These are phyloP conservation scores for Aphis craccivora DNA, from an alignment of 1,140 invertebrate genomes.

Conservation along the genomic window DNA sequence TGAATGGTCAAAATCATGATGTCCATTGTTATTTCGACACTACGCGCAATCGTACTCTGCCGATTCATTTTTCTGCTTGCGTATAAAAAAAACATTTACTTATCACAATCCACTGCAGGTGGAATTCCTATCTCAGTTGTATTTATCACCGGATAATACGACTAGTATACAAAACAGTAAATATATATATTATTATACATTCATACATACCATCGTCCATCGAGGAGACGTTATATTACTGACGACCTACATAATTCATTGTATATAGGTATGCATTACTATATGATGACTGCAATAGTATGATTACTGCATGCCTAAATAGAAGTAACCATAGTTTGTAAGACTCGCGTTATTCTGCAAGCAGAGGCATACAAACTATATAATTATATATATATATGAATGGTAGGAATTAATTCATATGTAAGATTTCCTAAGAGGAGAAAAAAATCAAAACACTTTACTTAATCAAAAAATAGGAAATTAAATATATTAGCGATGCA, in stretches of 20 bases:
- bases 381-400: neutral
- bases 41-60: too few relatives aligned
- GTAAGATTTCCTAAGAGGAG: neutral
- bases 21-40: too few relatives aligned
- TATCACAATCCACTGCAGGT: too few relatives aligned
- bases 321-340: neutral
- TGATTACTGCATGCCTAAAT: neutral
- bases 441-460: neutral
- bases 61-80: too few relatives aligned
- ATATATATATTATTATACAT: too few relatives aligned
- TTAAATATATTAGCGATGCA: conserved; percentile 52
- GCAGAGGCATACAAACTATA: neutral
- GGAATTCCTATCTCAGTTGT: too few relatives aligned
- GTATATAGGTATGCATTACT: neutral
- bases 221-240: neutral
- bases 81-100: too few relatives aligned
- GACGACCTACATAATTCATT: neutral
- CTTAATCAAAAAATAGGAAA: conserved; percentile 53
- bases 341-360: neutral
- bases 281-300: neutral
- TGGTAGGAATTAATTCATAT: neutral
- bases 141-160: too few relatives aligned
- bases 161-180: too few relatives aligned
- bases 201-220: neutral
- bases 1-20: too few relatives aligned